Percentiles rank a stretch among this genome's conserved stretches.
Conservation (phyloP, 1,140 invertebrate species). For the Sycobia sp. region DNA sequence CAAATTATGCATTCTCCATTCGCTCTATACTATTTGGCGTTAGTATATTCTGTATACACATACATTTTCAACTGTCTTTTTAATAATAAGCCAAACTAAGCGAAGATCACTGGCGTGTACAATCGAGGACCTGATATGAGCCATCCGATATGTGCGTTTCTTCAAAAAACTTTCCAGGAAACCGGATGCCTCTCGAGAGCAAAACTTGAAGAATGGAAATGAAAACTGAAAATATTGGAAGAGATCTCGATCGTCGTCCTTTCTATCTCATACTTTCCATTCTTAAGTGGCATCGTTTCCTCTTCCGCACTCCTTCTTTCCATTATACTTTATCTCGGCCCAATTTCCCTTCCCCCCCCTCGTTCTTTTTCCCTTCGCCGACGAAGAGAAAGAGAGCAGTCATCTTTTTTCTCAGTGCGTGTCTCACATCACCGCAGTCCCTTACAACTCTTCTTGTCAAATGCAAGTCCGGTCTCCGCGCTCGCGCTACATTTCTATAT, state of each 20-base stretch:
- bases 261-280: slow-evolving; percentile 15
- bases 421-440: slow-evolving; percentile 45
- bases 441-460: slow-evolving; percentile 26
- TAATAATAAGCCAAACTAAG: no score
- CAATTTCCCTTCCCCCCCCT: not conserved
- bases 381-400: slow-evolving; percentile 14
- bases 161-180: not conserved
- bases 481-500: slow-evolving; percentile 42
- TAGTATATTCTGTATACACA: no score
- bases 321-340: slow-evolving; percentile 1
- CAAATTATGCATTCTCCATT: no score
- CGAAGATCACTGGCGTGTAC: no score
- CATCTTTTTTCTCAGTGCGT: slow-evolving; percentile 50
- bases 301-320: slow-evolving; percentile 27
- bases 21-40: no score
- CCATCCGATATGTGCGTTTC: not conserved
- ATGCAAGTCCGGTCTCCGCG: slow-evolving; percentile 39
- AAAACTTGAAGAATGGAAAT: no score
- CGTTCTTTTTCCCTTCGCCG: slow-evolving; percentile 16
- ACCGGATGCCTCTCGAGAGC: not conserved
- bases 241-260: not conserved
- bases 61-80: no score
- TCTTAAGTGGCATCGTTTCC: slow-evolving; percentile 33
- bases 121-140: no score
- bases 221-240: slow-evolving; percentile 24